phyloP scores from a whole-genome alignment of 2,888 invertebrate genomes.

The Cremastinae sp. region DNA sequence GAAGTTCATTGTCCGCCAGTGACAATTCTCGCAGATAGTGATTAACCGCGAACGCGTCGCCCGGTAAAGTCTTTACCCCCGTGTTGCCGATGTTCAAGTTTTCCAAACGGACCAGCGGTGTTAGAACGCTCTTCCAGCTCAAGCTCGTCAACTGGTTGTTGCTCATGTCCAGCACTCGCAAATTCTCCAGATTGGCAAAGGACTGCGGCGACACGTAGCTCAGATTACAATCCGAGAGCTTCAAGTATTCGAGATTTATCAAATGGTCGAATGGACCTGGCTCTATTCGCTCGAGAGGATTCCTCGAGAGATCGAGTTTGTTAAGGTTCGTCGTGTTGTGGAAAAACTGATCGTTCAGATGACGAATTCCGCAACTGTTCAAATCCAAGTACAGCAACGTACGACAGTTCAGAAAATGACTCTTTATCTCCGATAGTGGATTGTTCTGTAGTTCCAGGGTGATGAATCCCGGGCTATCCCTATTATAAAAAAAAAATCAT shows the following conservation, averaged over 20 bases:
- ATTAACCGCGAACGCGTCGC: conserved; percentile 85
- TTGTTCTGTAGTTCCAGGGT: conserved; percentile 87
- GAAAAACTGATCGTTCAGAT: conserved; percentile 85
- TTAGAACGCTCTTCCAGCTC: conserved; percentile 85
- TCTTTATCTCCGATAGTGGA: conserved; percentile 84
- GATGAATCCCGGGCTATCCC: conserved; percentile 86
- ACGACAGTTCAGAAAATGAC: conserved; percentile 85
- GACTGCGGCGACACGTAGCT: conserved; percentile 83
- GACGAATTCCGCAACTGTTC: conserved; percentile 84
- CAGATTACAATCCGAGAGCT: conserved; percentile 85
- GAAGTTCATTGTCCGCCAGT: conserved; percentile 85
- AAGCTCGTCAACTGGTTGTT: conserved; percentile 83
- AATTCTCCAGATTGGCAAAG: conserved; percentile 83
- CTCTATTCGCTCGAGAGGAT: conserved; percentile 84
- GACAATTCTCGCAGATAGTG: conserved; percentile 85
- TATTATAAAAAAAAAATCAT: conserved; percentile 73
- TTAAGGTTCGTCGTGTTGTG: conserved; percentile 85
- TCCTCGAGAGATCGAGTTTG: conserved; percentile 87
- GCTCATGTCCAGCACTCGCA: conserved; percentile 85
- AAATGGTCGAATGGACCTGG: conserved; percentile 84
- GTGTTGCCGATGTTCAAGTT: conserved; percentile 85
- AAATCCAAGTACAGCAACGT: conserved; percentile 87
- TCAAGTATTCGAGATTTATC: conserved; percentile 85
- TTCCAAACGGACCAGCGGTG: conserved; percentile 84
- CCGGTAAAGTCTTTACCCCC: conserved; percentile 84